A percentile compares a stretch with the other conserved stretches of the same genome.
These are phyloP conservation scores for Dendronephthya gigantea DNA, from an alignment of 64 coral and sea anemone genomes.

Conservation along the genomic window DNA sequence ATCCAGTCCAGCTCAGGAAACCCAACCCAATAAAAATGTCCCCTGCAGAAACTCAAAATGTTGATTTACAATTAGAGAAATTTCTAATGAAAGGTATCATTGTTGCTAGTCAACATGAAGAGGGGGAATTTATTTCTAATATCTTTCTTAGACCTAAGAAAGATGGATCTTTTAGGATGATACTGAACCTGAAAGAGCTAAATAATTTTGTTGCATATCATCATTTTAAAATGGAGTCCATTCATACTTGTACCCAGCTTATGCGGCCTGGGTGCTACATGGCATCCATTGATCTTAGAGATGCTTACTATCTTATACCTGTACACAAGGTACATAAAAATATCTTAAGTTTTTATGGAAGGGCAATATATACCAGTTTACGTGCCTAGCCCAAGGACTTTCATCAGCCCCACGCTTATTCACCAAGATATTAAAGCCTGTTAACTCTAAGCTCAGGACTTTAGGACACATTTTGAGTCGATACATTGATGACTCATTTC, in stretches of 20 bases:
- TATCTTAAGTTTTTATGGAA: neutral
- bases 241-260: too few relatives aligned
- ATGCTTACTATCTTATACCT: neutral
- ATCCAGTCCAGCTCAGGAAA: too few relatives aligned
- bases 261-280: neutral
- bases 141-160: slow-evolving; percentile 41
- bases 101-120: slow-evolving; percentile 26
- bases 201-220: neutral
- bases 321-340: neutral
- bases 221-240: neutral
- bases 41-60: too few relatives aligned
- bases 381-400: neutral
- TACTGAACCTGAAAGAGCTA: slow-evolving; percentile 35
- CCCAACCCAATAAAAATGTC: too few relatives aligned
- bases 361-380: neutral
- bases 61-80: too few relatives aligned
- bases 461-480: neutral
- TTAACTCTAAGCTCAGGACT: neutral
- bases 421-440: neutral
- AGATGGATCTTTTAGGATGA: slow-evolving; percentile 32
- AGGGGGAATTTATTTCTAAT: slow-evolving; percentile 35
- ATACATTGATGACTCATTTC: slow-evolving; percentile 43
- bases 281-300: neutral
- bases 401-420: neutral
- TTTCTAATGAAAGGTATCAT: slow-evolving; percentile 19